A percentile compares a stretch with the other conserved stretches of the same genome.
Conservation (phyloP, 2,113 vertebrate species). For the Coracopsis vasa region DNA sequence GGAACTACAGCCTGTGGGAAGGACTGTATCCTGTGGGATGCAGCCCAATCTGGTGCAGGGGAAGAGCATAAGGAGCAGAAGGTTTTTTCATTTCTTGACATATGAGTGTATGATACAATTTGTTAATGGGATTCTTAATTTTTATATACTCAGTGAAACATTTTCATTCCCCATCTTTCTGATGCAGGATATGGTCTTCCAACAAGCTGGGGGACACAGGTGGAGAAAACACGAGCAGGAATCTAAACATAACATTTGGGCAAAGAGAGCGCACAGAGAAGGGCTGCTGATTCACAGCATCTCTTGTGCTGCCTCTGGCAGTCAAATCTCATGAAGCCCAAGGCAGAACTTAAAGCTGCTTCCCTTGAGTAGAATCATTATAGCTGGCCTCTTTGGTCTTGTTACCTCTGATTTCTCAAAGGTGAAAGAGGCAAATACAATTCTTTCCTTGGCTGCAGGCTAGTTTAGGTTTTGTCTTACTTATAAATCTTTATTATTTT, state of each 20-base stretch:
- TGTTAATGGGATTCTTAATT: not conserved
- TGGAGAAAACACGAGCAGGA: not conserved
- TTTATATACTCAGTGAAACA: not conserved
- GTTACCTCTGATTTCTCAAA: not conserved
- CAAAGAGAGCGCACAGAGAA: not conserved
- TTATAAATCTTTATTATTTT: not conserved
- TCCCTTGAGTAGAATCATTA: not conserved
- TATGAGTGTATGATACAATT: not conserved
- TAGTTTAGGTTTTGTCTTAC: not conserved
- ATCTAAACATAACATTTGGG: not conserved
- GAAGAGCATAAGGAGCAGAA: not conserved
- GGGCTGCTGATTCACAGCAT: not conserved
- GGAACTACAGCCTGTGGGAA: not conserved
- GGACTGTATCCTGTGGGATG: not conserved
- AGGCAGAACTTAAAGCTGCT: not conserved
- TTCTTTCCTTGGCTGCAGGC: not conserved
- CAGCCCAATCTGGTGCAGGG: fast-evolving
- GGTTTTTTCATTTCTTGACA: not conserved
- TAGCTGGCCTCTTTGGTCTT: not conserved
- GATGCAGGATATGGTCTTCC: not conserved
- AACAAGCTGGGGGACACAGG: not conserved
- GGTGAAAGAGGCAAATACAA: not conserved
- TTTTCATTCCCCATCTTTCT: not conserved
- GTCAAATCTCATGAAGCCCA: not conserved
- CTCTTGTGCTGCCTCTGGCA: not conserved